Conservation (phyloP, 2,888 invertebrate species). For the Heterodera filipjevi region DNA sequence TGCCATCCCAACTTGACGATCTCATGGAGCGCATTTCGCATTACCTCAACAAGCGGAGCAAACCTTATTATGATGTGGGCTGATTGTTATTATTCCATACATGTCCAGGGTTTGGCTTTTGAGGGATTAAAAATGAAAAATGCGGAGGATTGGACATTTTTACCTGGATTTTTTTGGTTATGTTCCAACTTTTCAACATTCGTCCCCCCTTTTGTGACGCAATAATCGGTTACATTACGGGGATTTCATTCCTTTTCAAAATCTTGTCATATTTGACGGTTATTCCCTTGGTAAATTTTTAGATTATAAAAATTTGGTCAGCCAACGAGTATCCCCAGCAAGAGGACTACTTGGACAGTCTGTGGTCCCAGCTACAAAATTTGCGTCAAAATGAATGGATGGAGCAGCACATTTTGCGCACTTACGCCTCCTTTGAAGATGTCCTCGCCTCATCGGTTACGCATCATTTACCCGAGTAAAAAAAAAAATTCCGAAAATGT, state of each 20-base stretch:
- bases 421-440: slow-evolving; percentile 92
- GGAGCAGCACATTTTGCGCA: slow-evolving; percentile 71
- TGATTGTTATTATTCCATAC: no score
- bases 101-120: no score
- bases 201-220: no score
- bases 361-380: slow-evolving; percentile 92
- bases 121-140: no score
- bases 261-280: background rate
- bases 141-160: no score
- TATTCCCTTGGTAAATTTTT: slow-evolving; percentile 66
- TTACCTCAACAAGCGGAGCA: slow-evolving; percentile 84
- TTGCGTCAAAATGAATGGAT: slow-evolving; percentile 88
- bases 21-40: slow-evolving; percentile 86
- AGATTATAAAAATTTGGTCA: slow-evolving; percentile 79
- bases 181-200: no score
- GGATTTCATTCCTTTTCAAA: no score
- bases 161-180: background rate
- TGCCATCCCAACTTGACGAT: slow-evolving; percentile 87
- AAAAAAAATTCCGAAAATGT: background rate
- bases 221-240: no score
- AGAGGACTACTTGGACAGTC: slow-evolving; percentile 90
- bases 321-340: slow-evolving; percentile 85
- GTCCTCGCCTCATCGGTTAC: slow-evolving; percentile 83
- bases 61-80: slow-evolving; percentile 79
- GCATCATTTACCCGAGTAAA: slow-evolving; percentile 77